Conservation (phyloP, 2,888 invertebrate species). For the Rambutsinella grinnellia region DNA sequence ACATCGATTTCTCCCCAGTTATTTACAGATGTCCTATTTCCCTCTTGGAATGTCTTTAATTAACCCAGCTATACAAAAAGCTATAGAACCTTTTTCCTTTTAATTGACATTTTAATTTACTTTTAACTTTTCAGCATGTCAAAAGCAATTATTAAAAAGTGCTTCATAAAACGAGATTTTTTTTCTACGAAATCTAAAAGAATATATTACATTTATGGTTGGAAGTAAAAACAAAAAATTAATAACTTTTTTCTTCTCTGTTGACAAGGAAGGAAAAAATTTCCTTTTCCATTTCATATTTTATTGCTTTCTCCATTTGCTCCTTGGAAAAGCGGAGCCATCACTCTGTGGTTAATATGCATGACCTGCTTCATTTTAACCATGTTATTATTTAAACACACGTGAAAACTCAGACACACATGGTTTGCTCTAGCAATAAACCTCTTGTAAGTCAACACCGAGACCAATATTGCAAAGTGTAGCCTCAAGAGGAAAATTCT, state of each 20-base stretch:
- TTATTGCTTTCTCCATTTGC: conserved; percentile 15
- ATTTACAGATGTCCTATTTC: no score
- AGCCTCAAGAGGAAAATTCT: no score
- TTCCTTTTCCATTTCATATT: background rate
- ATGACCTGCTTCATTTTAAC: conserved; percentile 38
- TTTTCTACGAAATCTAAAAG: no score
- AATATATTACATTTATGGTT: no score
- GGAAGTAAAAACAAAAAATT: conserved; percentile 8
- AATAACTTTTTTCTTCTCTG: background rate
- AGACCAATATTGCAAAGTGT: no score
- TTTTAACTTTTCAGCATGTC: conserved; percentile 17
- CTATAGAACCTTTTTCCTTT: background rate
- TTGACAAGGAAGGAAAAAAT: background rate
- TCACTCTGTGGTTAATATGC: conserved; percentile 14
- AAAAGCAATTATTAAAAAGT: conserved; percentile 13
- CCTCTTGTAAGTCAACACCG: no score
- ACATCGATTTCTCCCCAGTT: no score
- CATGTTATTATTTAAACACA: conserved; percentile 40
- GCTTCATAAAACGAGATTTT: no score
- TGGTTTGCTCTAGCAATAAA: no score
- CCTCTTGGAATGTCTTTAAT: no score
- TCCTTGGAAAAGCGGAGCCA: background rate
- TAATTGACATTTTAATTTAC: conserved; percentile 29
- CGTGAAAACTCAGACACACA: conserved; percentile 30
- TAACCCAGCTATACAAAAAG: background rate